Evolutionary conservation across 2,888 invertebrate species (phyloP), one percentile per base, ranked within the genome.

Genomic region (Euplexia lucipara): DNA sequence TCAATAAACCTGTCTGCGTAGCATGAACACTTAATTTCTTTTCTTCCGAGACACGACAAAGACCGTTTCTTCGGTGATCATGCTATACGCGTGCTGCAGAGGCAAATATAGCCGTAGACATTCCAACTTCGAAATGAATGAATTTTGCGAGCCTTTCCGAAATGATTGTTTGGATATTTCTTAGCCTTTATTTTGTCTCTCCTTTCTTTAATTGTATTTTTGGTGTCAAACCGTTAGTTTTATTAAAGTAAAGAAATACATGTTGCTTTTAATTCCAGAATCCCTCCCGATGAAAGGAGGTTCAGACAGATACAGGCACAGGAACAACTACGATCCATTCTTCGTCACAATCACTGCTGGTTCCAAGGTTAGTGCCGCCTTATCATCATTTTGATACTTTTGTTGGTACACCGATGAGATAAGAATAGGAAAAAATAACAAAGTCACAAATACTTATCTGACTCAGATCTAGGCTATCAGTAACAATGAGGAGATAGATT

Each of bases 311-410:
- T 92, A 87, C 67, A 77, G 93, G 0, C 95, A 95, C 78, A 87
- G 90, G 44, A 93, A 95, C 62, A 94, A 94, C 81, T 93, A 88
- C 39, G 94, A 94, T 0, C 94, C 95, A 0, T 95, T 95, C 84
- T 94, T 90, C 44, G 91, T 94, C 3, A 92, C 92, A 0, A 81
- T 94, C 56, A 89, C 90, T 0, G 90, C 92, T 0, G 75, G 83
- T 3, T 91, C 92, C 3, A 95, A 89, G 89, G 95, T 94, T 77
- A 62, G 60, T 75, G 1, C 0, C 35, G n/a, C 1, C 3, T 0
- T 47, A 47, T 45, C 58, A 32, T 12, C n/a, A 32, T 9, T 51
- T 5, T 10, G 26, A 18, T 35, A 69, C 45, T 39, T 39, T 18
- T 59, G 26, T 70, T 32, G 35, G 18, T 45, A 22, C 16, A 18